Percentiles rank a stretch among this genome's conserved stretches.
These are phyloP conservation scores for Xyrichtys novacula DNA, from an alignment of 2,797 vertebrate species.

Conservation along the genomic window DNA sequence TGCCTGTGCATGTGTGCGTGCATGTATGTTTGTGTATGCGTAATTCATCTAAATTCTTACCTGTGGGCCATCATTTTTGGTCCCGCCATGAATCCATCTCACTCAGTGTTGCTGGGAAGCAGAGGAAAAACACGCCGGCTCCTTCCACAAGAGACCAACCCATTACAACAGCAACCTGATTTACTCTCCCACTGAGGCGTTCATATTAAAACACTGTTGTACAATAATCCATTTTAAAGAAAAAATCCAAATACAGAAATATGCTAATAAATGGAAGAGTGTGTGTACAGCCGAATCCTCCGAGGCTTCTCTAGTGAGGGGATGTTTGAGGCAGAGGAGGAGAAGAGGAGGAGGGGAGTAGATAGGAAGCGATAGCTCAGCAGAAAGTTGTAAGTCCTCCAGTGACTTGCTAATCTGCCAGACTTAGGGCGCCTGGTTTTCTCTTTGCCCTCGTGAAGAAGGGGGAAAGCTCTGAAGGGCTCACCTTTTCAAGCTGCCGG, in stretches of 20 bases:
- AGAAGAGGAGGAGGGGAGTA: conserved; percentile 32
- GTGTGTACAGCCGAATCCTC: conserved; percentile 52
- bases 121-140: conserved; percentile 30
- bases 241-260: conserved; percentile 59
- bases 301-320: conserved; percentile 40
- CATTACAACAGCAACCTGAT: conserved; percentile 51
- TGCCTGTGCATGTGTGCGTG: conserved; percentile 14
- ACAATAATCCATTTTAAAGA: conserved; percentile 63
- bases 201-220: conserved; percentile 68
- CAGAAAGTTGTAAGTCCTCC: conserved; percentile 73
- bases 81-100: conserved; percentile 60
- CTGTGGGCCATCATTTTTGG: conserved; percentile 68
- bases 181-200: conserved; percentile 57
- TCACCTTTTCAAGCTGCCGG: conserved; percentile 53
- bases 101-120: conserved; percentile 52
- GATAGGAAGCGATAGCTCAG: conserved; percentile 73
- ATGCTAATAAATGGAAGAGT: conserved; percentile 62
- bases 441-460: conserved; percentile 33
- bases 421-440: conserved; percentile 65
- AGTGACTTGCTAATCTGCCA: conserved; percentile 68
- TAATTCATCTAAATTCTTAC: conserved; percentile 64
- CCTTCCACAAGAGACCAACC: conserved; percentile 35
- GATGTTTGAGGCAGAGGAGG: conserved; percentile 42
- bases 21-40: conserved; percentile 2
- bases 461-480: conserved; percentile 38